Evolutionary conservation across 2,888 invertebrate species (phyloP), one percentile per base, ranked within the genome.

Genomic region (Phortica magna): DNA sequence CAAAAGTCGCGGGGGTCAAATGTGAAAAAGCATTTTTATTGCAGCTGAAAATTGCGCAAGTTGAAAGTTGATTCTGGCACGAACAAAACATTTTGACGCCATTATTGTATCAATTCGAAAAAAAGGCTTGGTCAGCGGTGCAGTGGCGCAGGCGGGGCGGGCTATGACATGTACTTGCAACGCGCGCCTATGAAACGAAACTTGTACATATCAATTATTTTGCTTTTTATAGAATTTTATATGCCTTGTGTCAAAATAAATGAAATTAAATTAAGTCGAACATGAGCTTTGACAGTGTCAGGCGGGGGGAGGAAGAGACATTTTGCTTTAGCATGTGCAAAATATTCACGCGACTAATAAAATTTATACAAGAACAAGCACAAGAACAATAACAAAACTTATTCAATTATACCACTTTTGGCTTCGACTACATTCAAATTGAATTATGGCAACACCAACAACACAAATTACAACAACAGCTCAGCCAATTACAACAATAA

Each of bases 381-480:
- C 19, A 14, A n/a, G 19, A 67, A 31, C 19, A 70, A 67, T 75
- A 78, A 73, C 57, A 68, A 89, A 90, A 90, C 84, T 89, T 90
- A 90, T 90, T 90, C 90, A 90, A 90, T 90, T 90, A 90, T 82
- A 39, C 84, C 84, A 84, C 82, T 86, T 89, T 83, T 83, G 80
- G 79, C 80, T 78, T 77, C 82, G n/a, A 65, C 65, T 19, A 81
- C 81, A 86, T 87, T 87, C 85, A 86, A 86, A 86, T 86, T 88
- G 83, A 88, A 88, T 88, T 86, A 88, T 88, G 81, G 79, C 81
- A 82, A 79, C 73, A 79, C 75, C 73, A 77, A 79, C 80, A 81
- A 77, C 78, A 76, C 31, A 31, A 31, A 31, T 31, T 31, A 70
- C 42, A 78, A 65, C 77, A 80, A 76, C 82, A 79, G 80, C 79